Conservation (phyloP, 2,113 vertebrate genomes). For the Eurypyga helias region DNA sequence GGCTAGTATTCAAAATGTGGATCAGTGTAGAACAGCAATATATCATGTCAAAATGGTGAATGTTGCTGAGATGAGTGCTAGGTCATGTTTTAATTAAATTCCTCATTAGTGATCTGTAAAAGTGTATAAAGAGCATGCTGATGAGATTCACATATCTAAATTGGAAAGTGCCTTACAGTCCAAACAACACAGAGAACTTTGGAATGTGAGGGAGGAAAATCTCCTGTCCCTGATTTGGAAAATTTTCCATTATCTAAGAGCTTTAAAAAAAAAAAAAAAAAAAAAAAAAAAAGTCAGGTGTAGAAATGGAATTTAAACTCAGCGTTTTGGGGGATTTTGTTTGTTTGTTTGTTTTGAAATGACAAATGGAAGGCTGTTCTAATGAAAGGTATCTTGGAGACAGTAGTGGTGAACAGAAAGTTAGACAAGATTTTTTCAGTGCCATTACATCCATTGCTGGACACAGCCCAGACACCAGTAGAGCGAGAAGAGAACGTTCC, state of each 20-base stretch:
- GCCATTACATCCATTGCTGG: background rate
- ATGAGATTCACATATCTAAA: background rate
- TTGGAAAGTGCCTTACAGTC: background rate
- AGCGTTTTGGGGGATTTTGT: fast-evolving
- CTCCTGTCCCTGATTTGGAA: background rate
- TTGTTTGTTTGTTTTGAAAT: no score
- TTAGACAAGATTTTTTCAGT: background rate
- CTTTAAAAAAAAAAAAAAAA: background rate
- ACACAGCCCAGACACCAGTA: background rate
- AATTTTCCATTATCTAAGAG: background rate
- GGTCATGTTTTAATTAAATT: conserved; percentile 38
- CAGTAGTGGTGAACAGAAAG: background rate
- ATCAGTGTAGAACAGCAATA: background rate
- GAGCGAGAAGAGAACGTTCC: background rate
- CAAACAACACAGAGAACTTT: background rate
- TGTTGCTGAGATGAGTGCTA: background rate
- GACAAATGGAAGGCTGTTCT: background rate
- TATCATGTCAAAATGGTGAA: background rate
- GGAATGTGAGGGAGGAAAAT: background rate
- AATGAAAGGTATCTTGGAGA: background rate
- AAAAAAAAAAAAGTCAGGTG: background rate
- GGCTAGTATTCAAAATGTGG: background rate
- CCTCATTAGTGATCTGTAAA: background rate
- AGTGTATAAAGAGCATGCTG: background rate
- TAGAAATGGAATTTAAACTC: background rate